Conservation (phyloP, 2,113 vertebrate species). For the Nothocercus julius region DNA sequence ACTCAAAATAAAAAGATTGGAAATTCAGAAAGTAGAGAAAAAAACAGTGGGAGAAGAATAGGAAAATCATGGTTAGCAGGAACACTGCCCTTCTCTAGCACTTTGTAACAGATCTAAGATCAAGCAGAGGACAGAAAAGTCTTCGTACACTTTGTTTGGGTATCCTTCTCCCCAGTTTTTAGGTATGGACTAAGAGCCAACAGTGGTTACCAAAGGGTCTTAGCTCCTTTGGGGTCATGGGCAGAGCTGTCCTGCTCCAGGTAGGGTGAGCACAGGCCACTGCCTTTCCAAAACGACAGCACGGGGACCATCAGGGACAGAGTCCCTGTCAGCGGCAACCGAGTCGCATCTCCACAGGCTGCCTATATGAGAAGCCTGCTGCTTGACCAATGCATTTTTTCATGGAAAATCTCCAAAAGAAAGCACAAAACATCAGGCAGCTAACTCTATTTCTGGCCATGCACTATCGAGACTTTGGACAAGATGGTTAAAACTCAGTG, state of each 20-base stretch:
- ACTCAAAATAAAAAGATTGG: background rate
- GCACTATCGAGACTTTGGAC: background rate
- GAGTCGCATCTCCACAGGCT: background rate
- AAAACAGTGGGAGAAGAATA: background rate
- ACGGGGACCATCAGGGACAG: rapidly evolving
- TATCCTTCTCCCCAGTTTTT: rapidly evolving
- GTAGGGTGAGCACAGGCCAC: background rate
- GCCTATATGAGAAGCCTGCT: background rate
- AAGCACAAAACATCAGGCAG: constrained; percentile 26
- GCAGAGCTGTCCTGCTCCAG: background rate
- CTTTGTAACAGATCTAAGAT: background rate
- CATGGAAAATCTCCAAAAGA: constrained; percentile 24
- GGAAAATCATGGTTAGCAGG: background rate
- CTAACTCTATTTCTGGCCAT: constrained; percentile 16
- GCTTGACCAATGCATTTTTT: background rate
- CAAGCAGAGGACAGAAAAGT: background rate
- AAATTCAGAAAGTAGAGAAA: background rate
- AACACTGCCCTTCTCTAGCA: background rate
- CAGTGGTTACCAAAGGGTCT: rapidly evolving
- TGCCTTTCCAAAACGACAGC: background rate
- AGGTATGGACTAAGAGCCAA: rapidly evolving
- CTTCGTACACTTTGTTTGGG: rapidly evolving
- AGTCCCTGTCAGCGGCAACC: background rate
- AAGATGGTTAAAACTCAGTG: background rate
- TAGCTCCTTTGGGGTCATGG: background rate